Conservation (phyloP, 2,113 vertebrate species). For the Lagopus muta region DNA sequence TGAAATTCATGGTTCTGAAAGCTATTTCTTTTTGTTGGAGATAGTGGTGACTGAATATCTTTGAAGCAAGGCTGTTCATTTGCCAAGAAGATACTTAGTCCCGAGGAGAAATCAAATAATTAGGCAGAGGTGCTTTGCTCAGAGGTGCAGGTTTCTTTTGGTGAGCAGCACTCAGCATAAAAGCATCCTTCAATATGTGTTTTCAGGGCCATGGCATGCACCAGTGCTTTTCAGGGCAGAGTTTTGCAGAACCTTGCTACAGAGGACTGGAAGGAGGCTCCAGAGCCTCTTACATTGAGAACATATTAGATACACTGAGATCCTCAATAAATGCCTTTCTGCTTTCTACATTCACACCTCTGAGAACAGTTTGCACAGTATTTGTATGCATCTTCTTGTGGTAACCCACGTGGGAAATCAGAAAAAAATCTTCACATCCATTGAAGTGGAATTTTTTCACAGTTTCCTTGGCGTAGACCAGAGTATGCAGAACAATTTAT, state of each 20-base stretch:
- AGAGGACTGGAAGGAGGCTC: conserved; percentile 23
- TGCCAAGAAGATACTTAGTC: background rate
- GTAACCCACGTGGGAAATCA: conserved; percentile 8
- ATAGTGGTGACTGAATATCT: background rate
- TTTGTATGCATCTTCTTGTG: conserved; percentile 13
- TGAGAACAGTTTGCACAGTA: conserved; percentile 18
- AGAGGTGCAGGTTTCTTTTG: conserved; percentile 7
- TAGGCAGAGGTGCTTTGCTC: background rate
- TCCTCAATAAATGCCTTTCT: conserved; percentile 50
- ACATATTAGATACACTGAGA: conserved; percentile 37
- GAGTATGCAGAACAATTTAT: conserved; percentile 50
- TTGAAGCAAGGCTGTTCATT: background rate
- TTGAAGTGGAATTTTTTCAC: conserved; percentile 43
- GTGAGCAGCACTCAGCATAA: background rate
- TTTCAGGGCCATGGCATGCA: background rate
- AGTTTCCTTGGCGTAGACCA: background rate
- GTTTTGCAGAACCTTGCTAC: conserved; percentile 4
- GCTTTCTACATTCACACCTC: conserved; percentile 23
- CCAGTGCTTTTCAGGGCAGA: background rate
- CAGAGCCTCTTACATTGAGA: conserved; percentile 14
- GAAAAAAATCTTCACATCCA: conserved; percentile 29
- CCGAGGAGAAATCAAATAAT: background rate
- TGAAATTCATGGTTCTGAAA: background rate
- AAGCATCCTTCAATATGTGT: background rate
- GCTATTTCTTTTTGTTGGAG: background rate